Conservation (phyloP, 1,140 invertebrate species). For the Scylla paramamosain region DNA sequence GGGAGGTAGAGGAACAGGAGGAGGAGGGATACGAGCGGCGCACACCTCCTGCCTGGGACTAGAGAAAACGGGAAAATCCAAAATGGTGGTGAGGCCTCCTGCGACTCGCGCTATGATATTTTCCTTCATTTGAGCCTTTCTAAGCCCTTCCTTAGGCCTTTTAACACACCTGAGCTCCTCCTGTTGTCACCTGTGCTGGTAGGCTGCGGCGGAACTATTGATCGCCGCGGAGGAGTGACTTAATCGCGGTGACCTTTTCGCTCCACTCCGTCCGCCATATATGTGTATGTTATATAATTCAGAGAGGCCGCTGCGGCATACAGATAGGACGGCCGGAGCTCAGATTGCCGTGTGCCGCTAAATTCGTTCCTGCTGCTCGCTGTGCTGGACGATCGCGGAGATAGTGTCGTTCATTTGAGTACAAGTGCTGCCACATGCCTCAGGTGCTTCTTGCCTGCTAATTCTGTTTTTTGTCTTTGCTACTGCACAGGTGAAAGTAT, state of each 20-base stretch:
- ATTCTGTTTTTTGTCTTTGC: not conserved
- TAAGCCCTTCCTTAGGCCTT: not conserved
- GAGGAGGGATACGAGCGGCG: not conserved
- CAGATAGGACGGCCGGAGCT: not conserved
- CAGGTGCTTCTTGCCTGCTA: not conserved
- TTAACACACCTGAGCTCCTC: not conserved
- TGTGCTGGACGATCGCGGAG: not conserved
- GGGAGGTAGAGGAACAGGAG: not conserved
- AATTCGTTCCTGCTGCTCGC: not conserved
- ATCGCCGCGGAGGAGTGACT: not conserved
- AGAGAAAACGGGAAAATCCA: slow-evolving; percentile 58
- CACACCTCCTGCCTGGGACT: not conserved
- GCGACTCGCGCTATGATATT: not conserved
- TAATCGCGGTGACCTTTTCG: not conserved
- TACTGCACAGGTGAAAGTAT: not conserved
- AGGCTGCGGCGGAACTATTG: not conserved
- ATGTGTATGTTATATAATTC: slow-evolving; percentile 56
- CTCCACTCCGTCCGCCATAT: not conserved
- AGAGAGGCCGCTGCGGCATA: slow-evolving; percentile 19
- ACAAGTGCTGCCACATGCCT: not conserved
- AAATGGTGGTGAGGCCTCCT: slow-evolving; percentile 38
- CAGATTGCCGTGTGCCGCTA: not conserved
- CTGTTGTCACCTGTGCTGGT: not conserved
- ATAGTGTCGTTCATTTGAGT: not conserved
- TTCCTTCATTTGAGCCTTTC: not conserved